Percentiles rank a stretch among this genome's conserved stretches.
Conservation (phyloP, 2,888 invertebrate species). For the Pheosia tremula region DNA sequence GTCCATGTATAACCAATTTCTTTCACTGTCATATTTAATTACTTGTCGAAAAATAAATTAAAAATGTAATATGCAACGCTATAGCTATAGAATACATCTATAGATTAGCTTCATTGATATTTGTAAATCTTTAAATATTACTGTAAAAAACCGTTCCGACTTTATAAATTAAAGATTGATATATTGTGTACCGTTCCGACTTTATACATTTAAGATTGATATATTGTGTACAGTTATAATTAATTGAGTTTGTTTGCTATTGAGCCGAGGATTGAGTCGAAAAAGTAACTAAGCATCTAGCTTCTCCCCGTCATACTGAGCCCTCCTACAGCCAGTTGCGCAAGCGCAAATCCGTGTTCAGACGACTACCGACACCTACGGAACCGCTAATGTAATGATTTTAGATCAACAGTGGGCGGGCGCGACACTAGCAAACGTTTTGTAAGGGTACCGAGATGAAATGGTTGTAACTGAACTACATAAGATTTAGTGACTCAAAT, state of each 20-base stretch:
- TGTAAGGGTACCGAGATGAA: slow-evolving; percentile 14
- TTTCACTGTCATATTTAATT: background rate
- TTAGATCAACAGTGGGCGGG: slow-evolving; percentile 40
- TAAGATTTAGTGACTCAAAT: too few species aligned
- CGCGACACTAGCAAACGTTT: slow-evolving; percentile 23
- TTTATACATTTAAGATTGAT: too few species aligned
- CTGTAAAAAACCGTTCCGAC: too few species aligned
- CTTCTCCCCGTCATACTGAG: background rate
- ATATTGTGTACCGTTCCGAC: too few species aligned
- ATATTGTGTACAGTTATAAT: too few species aligned
- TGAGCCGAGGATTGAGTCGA: background rate
- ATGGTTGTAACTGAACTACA: background rate
- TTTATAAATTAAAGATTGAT: too few species aligned
- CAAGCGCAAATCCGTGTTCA: slow-evolving; percentile 15
- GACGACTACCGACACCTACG: slow-evolving; percentile 34
- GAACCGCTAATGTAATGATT: slow-evolving; percentile 38
- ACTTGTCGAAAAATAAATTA: slow-evolving; percentile 1
- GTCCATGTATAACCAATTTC: slow-evolving; percentile 1
- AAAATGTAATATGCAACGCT: background rate
- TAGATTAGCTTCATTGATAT: too few species aligned
- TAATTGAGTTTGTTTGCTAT: too few species aligned
- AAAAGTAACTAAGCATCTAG: background rate
- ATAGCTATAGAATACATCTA: too few species aligned
- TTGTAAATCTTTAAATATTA: too few species aligned
- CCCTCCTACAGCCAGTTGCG: slow-evolving; percentile 28